Evolutionary conservation across 2,888 invertebrate species (phyloP).

Genomic region (Xanthorhoe designata): DNA sequence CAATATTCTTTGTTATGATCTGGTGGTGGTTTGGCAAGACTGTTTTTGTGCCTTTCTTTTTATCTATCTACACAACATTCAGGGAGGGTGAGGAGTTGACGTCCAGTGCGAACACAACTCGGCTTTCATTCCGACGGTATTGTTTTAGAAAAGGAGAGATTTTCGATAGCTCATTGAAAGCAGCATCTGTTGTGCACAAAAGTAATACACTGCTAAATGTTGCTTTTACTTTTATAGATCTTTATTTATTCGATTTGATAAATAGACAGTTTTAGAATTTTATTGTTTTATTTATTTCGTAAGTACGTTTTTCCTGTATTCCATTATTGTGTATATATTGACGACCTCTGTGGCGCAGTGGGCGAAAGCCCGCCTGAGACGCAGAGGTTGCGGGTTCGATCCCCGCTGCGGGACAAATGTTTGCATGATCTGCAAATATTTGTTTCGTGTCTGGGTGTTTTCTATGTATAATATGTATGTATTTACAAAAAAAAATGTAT

Average conservation of each 20-base stretch:
- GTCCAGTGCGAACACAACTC: constrained; percentile 38
- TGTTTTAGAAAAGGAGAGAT: constrained; percentile 77
- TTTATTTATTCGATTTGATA: constrained; percentile 18
- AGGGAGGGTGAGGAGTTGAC: constrained; percentile 17
- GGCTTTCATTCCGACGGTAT: constrained; percentile 65
- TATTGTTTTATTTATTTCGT: background rate
- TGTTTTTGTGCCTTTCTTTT: constrained; percentile 63
- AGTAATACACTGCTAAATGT: constrained; percentile 13
- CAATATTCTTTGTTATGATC: constrained; percentile 55
- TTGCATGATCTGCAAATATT: too few species aligned
- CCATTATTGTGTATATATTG: too few species aligned
- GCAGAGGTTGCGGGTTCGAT: too few species aligned
- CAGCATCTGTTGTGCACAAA: constrained; percentile 18
- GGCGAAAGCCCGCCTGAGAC: too few species aligned
- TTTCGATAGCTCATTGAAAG: constrained; percentile 61
- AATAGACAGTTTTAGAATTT: constrained; percentile 2
- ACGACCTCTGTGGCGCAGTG: too few species aligned
- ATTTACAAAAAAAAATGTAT: too few species aligned
- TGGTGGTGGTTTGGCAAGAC: constrained; percentile 65
- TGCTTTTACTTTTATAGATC: constrained; percentile 3
- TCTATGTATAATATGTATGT: too few species aligned
- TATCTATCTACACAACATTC: constrained; percentile 53
- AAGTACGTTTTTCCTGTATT: too few species aligned
- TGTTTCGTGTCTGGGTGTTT: too few species aligned
- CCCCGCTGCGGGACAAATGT: too few species aligned